Conservation (phyloP, 1,140 invertebrate genomes). For the Condylostylus longicornis region DNA sequence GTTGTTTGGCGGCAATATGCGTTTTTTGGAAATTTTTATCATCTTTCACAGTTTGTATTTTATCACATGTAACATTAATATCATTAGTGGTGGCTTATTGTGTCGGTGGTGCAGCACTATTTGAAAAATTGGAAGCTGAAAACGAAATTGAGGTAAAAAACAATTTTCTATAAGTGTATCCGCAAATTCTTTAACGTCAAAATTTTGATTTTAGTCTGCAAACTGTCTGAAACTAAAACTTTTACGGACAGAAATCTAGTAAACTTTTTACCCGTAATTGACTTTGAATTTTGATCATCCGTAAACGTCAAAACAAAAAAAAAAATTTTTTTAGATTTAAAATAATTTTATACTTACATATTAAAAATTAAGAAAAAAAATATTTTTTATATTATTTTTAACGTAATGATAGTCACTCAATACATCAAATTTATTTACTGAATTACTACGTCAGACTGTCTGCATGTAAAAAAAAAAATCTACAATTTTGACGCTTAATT, state of each 20-base stretch:
- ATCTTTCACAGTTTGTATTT: no score
- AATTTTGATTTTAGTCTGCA: constrained; percentile 2
- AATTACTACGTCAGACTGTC: no score
- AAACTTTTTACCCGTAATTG: no score
- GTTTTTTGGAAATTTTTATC: constrained; percentile 63
- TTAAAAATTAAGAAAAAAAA: no score
- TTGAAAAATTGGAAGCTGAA: constrained; percentile 59
- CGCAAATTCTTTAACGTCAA: not conserved
- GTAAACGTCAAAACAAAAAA: no score
- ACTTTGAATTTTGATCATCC: no score
- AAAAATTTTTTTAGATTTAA: constrained; percentile 3
- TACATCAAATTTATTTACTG: no score
- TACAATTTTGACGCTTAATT: no score
- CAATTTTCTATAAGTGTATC: not conserved
- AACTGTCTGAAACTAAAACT: not conserved
- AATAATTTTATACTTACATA: constrained; percentile 2
- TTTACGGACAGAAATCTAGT: no score
- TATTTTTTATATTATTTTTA: no score
- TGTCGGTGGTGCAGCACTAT: constrained; percentile 71
- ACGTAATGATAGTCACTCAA: no score
- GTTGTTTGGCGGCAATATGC: constrained; percentile 38
- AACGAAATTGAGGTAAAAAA: constrained; percentile 54
- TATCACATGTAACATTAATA: constrained; percentile 75
- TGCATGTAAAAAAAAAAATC: no score
- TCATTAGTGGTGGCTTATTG: constrained; percentile 71